Conservation (phyloP, 2,113 vertebrate species). For the Apteryx owenii region DNA sequence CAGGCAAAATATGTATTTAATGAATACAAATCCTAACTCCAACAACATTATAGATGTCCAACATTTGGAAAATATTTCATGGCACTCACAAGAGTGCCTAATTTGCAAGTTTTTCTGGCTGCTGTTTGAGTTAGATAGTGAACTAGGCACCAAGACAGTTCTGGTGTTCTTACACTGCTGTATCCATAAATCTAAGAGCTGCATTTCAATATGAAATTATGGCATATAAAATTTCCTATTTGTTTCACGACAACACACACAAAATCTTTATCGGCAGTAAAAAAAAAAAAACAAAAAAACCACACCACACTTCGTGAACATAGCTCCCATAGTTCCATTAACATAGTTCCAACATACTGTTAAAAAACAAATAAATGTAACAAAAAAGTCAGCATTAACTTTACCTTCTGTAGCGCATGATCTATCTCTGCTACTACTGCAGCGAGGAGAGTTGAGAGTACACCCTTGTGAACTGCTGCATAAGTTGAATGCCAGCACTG, state of each 20-base stretch:
- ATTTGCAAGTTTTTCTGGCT: not conserved
- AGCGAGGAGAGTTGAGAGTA: slow-evolving; percentile 88
- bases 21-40: too few relatives aligned
- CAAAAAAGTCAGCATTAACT: not conserved
- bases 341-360: not conserved
- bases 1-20: too few relatives aligned
- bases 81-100: not conserved
- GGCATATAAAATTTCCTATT: not conserved
- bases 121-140: not conserved
- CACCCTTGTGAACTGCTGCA: slow-evolving; percentile 72
- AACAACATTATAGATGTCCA: too few relatives aligned
- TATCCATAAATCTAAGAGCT: not conserved
- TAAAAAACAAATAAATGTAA: not conserved
- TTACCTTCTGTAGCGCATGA: slow-evolving; percentile 85
- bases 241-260: not conserved
- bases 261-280: not conserved
- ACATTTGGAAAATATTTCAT: too few relatives aligned
- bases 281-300: not conserved
- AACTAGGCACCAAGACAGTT: not conserved
- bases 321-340: not conserved
- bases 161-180: not conserved
- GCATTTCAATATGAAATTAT: not conserved
- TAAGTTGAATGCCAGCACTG: slow-evolving; percentile 73
- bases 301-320: not conserved
- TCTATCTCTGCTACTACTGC: slow-evolving; percentile 86